These are phyloP conservation scores for Achlya flavicornis DNA, from an alignment of 2,888 invertebrate species.

Conservation along the genomic window DNA sequence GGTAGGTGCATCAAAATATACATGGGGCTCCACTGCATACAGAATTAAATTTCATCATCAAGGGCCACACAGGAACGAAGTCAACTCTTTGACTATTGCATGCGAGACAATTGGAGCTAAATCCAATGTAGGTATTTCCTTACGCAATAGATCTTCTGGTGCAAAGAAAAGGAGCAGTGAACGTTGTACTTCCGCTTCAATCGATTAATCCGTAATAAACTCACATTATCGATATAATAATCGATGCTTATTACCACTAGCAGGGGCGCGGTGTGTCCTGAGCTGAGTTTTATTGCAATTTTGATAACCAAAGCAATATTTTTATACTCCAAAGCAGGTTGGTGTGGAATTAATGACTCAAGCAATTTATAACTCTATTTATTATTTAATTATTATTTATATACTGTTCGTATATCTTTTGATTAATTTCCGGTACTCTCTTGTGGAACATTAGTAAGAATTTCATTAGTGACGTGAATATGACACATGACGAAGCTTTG, in stretches of 20 bases:
- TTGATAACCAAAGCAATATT: slow-evolving; percentile 10
- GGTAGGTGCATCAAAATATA: too few relatives aligned
- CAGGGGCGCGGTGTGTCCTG: neutral
- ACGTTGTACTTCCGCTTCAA: too few relatives aligned
- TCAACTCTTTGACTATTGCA: too few relatives aligned
- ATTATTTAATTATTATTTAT: too few relatives aligned
- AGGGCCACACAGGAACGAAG: too few relatives aligned
- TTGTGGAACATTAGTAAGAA: neutral
- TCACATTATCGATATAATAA: neutral
- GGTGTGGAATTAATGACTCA: slow-evolving; percentile 4
- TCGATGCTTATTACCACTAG: neutral
- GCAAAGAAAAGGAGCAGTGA: too few relatives aligned
- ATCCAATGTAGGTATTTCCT: too few relatives aligned
- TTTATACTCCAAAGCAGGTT: neutral
- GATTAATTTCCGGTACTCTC: neutral
- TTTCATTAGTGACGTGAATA: neutral
- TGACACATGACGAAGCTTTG: neutral
- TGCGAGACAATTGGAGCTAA: too few relatives aligned
- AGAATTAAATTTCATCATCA: too few relatives aligned
- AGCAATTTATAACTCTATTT: slow-evolving; percentile 9
- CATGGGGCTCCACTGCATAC: too few relatives aligned
- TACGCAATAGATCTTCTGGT: too few relatives aligned
- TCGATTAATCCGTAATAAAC: neutral
- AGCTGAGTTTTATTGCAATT: slow-evolving; percentile 4
- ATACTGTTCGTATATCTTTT: neutral